These are phyloP conservation scores for Poeciliopsis gracilis DNA, from an alignment of 2,797 vertebrate genomes.

Conservation along the genomic window DNA sequence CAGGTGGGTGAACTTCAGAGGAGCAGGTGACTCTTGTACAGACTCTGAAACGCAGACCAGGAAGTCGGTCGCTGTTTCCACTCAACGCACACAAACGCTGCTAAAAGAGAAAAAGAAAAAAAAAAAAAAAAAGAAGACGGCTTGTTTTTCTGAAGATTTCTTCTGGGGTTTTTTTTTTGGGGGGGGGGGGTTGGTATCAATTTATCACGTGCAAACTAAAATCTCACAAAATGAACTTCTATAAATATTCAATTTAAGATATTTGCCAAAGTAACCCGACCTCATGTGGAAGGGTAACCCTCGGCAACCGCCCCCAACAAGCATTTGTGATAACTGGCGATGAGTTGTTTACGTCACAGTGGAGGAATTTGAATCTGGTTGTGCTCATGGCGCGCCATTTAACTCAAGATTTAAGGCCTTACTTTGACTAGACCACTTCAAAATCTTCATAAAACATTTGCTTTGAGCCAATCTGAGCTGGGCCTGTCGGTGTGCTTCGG, in stretches of 20 bases:
- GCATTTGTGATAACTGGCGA: neutral
- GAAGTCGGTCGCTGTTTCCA: neutral
- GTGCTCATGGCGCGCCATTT: neutral
- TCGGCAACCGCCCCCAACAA: neutral
- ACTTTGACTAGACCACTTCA: neutral
- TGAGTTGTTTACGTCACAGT: neutral
- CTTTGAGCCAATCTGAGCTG: neutral
- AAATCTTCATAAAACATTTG: neutral
- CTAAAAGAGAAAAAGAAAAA: neutral
- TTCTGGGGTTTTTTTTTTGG: neutral
- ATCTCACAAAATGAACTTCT: neutral
- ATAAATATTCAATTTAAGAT: neutral
- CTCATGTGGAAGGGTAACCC: neutral
- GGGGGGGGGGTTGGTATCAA: no score
- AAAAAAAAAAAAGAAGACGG: neutral
- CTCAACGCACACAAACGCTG: neutral
- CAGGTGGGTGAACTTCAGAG: conserved; percentile 50
- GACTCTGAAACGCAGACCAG: neutral
- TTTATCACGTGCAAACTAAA: neutral
- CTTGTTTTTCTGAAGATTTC: neutral
- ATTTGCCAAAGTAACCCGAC: neutral
- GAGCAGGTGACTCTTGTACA: neutral
- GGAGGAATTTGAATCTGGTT: neutral
- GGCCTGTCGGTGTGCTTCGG: neutral
- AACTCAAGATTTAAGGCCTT: neutral